Evolutionary conservation across 2,888 invertebrate species (phyloP).

Genomic region (Graphium colonna): DNA sequence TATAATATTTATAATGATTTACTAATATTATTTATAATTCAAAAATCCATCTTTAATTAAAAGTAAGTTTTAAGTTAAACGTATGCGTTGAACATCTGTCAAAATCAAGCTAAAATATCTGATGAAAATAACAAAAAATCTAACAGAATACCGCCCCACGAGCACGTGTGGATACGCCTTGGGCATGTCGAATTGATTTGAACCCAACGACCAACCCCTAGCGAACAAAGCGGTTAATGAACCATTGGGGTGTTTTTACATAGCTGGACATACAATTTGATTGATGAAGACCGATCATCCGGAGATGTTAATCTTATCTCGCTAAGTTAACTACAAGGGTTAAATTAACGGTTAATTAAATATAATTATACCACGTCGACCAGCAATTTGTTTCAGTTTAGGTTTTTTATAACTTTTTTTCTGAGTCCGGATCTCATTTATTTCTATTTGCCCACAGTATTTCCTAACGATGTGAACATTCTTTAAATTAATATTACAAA

Average conservation of each 20-base stretch:
- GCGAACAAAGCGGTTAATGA: constrained; percentile 23
- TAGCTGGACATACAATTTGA: constrained; percentile 5
- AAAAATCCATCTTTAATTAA: no score
- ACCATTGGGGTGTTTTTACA: constrained; percentile 22
- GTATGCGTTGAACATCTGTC: no score
- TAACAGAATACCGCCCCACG: neutral
- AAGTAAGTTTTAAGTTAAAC: no score
- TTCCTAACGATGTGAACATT: no score
- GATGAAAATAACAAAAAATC: neutral
- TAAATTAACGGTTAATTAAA: constrained; percentile 10
- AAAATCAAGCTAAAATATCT: no score
- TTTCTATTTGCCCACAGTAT: neutral
- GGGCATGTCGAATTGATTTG: constrained; percentile 35
- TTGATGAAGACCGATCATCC: constrained; percentile 25
- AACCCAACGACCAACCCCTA: constrained; percentile 19
- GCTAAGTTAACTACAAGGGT: neutral
- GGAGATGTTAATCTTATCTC: constrained; percentile 8
- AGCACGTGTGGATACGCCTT: constrained; percentile 20
- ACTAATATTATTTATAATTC: no score
- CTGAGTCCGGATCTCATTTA: neutral
- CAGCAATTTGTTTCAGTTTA: constrained; percentile 6
- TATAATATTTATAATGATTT: no score
- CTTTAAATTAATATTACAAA: no score
- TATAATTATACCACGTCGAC: constrained; percentile 1
- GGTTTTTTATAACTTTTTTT: neutral